Evolutionary conservation across 2,113 vertebrate species (phyloP), one percentile per base, ranked within the genome.

Genomic region (Zootoca vivipara): DNA sequence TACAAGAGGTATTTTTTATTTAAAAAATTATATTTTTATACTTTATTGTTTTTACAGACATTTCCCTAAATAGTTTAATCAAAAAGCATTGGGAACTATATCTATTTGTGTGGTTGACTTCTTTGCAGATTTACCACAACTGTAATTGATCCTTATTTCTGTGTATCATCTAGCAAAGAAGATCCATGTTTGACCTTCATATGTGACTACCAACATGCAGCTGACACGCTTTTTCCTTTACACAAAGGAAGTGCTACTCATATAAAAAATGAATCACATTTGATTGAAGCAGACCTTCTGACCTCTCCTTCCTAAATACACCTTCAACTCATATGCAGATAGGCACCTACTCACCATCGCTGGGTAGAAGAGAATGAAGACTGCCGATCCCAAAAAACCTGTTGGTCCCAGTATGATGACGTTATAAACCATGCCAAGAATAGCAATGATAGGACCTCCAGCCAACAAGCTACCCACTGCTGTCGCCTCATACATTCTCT

Each of bases 291-390:
- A 30, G 26, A 4, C 75, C 7, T 78, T 78, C 26, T n/a, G 26
- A 28, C 26, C 12, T 78, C 42, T 52, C 75, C 26, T 78, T 15
- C 42, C 75, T 78, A 30, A 52, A 42, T 40, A 26, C 35, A 67
- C 24, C 16, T 85, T 64, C 16, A 30, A 1, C 20, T 33, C 77
- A 42, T 26, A 46, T 52, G 20, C 9, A 7, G 26, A 62, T 2
- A 67, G 78, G 30, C 1, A 77, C n/a, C 85, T 87, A 95, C 97
- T 97, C 94, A 99, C 98, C 98, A 99, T 98, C 28, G 98, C 96
- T 35, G 98, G 98, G 83, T 99, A 99, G 95, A 99, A 99, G 72
- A 99, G 98, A 90, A 99, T 98, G 93, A 99, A 99, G 75, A 99
- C 96, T 28, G 98, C 97, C 4, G 98, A 99, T 89, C 98, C 98